Base-by-base conservation (phyloP, 2,113 vertebrate species). In the Ptilonorhynchus violaceus region DNA sequence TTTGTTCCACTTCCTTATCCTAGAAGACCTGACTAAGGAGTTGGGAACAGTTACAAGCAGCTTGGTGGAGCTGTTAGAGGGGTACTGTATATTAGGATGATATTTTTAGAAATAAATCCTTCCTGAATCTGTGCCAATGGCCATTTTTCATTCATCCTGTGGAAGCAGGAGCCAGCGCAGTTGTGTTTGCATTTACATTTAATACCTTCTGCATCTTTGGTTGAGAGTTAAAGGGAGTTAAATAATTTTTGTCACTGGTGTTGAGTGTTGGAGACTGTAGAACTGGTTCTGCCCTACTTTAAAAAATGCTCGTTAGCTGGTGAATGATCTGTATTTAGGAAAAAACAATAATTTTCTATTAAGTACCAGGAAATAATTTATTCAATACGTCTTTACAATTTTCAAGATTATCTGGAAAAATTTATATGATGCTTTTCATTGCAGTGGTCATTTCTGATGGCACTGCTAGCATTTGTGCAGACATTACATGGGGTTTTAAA, bases 321-420 rank as follows among this genome's bases (percentile, higher is more conserved):
- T 31, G 22, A n/a, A 27, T 62, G 9, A n/a, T 67, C 58, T 0
- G 0, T 67, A 69, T 69, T 85, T 67, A 86, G 3, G 14, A 66
- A 67, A 72, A 81, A 72, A 6, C 2, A 33, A 42, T 58, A 31
- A 52, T 52, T 81, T 82, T 80, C n/a, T 75, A 1, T 52, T 79
- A 85, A 53, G 16, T 80, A 62, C 9, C 20, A n/a, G 30, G 37
- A 83, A 73, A 37, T 73, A 11, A 33, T 74, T 89, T 92, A 85
- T 82, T 79, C 28, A 67, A 9, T 56, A 7, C 2, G 9, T 74
- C 17, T 83, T 79, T 46, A n/a, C 20, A 47, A 30, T 64, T 76
- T 89, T 76, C 39, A n/a, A n/a, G 8, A 21, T 59, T 76, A 82
- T 90, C 67, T 83, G 41, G 23, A 72, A 85, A 80, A 76, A 28